Evolutionary conservation across 2,888 invertebrate genomes (phyloP), one percentile per base, ranked within the genome.

Genomic region (Loripinus fragilis): DNA sequence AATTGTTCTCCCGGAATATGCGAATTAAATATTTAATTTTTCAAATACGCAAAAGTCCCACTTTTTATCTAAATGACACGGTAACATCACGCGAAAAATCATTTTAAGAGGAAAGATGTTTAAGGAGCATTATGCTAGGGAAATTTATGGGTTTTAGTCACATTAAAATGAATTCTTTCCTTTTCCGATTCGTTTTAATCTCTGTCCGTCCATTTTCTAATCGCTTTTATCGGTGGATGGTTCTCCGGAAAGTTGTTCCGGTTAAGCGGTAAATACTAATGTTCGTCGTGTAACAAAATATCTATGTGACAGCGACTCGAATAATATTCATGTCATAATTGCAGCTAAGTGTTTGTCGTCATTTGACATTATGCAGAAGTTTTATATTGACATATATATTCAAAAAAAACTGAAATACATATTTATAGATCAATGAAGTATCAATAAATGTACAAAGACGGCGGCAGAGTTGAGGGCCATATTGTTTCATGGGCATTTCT

Each of bases 111-210:
- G 20, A 30, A 2, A 30, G 60, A 33, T 33, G 15, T 60, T 30
- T 33, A 28, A 33, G 3, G 60, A 28, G 60, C 52, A 52, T 52
- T 52, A 5, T 52, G 5, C 12, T 12, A 25, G 33, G 23, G 33
- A 60, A 60, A 60, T 60, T 60, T 60, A 60, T 60, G 15, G 60
- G 15, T 33, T 33, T 28, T 17, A 60, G 60, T 60, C 60, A 60
- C 60, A 60, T 60, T 60, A 60, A 33, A 33, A 60, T 60, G 60
- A 60, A 60, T 60, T 28, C 23, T 30, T 60, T 60, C 33, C 60
- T 60, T 60, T 60, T 60, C 60, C 60, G 60, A 60, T 60, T 60
- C 60, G 33, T 33, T 60, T 60, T 60, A 60, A 60, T 60, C 60
- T 60, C n/a, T 60, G 60, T 60, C 60, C 60, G 25, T 25, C 28